These are phyloP conservation scores for Opisthocomus hoazin DNA, from an alignment of 2,113 vertebrate species.

Conservation along the genomic window DNA sequence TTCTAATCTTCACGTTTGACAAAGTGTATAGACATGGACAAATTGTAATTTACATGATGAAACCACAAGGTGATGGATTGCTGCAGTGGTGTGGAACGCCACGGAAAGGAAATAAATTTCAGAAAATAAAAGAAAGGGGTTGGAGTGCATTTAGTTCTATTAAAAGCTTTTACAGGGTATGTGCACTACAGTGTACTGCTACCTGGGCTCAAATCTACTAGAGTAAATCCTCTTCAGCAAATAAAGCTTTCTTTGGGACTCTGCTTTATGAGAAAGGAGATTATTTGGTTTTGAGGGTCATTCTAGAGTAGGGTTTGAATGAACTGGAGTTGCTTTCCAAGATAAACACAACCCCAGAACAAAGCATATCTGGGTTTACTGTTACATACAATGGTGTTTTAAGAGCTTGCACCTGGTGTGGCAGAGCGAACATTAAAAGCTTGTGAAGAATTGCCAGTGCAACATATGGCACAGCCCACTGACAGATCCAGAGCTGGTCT, in stretches of 20 bases:
- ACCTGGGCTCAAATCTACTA: constrained; percentile 12
- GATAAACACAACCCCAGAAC: constrained; percentile 45
- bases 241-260: constrained; percentile 32
- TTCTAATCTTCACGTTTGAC: constrained; percentile 44
- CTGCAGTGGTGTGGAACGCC: neutral
- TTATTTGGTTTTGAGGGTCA: constrained; percentile 58
- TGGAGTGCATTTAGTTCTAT: constrained; percentile 27
- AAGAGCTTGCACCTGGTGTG: constrained; percentile 41
- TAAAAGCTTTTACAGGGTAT: neutral
- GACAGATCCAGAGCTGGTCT: neutral
- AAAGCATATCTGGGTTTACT: constrained; percentile 52
- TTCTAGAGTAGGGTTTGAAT: constrained; percentile 35
- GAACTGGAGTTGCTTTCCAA: constrained; percentile 55
- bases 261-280: constrained; percentile 28
- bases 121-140: constrained; percentile 37
- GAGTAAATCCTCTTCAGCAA: constrained; percentile 45
- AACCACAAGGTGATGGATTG: constrained; percentile 8
- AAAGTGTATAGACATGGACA: neutral
- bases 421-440: neutral
- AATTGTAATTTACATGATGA: constrained; percentile 53
- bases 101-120: constrained; percentile 15
- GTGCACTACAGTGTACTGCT: neutral
- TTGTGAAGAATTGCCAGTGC: constrained; percentile 40
- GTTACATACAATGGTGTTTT: constrained; percentile 30
- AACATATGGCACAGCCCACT: constrained; percentile 19